Percentiles rank a stretch among this genome's conserved stretches.
Conservation (phyloP, 2,888 invertebrate genomes). For the Drosophila suboccidentalis region DNA sequence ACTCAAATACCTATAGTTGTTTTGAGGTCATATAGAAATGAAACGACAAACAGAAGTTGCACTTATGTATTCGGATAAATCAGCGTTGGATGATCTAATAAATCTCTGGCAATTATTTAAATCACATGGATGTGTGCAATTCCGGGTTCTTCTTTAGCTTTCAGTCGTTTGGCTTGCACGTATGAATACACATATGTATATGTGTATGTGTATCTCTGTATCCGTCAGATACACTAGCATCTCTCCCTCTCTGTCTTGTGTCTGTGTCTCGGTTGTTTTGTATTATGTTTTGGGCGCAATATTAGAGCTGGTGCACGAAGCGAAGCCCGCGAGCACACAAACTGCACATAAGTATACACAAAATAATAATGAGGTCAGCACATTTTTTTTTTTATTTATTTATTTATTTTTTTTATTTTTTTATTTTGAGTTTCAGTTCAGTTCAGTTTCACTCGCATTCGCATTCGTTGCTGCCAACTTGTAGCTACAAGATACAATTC, state of each 20-base stretch:
- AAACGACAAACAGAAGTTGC: not conserved
- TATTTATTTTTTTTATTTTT: slow-evolving; percentile 43
- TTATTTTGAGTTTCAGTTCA: slow-evolving; percentile 57
- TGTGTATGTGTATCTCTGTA: slow-evolving; percentile 29
- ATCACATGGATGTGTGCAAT: slow-evolving; percentile 29
- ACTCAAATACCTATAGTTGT: not conserved
- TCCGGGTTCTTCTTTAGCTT: slow-evolving; percentile 32
- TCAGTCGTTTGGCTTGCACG: slow-evolving; percentile 24
- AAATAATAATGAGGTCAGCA: slow-evolving; percentile 79
- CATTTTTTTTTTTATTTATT: slow-evolving; percentile 58
- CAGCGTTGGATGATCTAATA: slow-evolving; percentile 12
- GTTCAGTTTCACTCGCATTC: slow-evolving; percentile 68
- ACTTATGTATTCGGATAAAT: not conserved
- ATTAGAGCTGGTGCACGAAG: slow-evolving; percentile 73
- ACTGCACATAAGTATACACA: slow-evolving; percentile 58
- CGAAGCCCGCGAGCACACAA: slow-evolving; percentile 52
- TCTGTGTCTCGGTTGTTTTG: slow-evolving; percentile 21
- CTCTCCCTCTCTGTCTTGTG: not conserved
- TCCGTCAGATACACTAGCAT: slow-evolving; percentile 49
- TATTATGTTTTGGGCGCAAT: slow-evolving; percentile 64
- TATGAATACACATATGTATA: slow-evolving; percentile 5
- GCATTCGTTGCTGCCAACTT: slow-evolving; percentile 64
- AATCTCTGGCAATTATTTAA: slow-evolving; percentile 6
- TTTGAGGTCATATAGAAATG: too few relatives aligned
- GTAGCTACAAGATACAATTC: slow-evolving; percentile 74